phyloP scores from a whole-genome alignment of 2,113 vertebrate genomes.

The Lophochroa leadbeateri region DNA sequence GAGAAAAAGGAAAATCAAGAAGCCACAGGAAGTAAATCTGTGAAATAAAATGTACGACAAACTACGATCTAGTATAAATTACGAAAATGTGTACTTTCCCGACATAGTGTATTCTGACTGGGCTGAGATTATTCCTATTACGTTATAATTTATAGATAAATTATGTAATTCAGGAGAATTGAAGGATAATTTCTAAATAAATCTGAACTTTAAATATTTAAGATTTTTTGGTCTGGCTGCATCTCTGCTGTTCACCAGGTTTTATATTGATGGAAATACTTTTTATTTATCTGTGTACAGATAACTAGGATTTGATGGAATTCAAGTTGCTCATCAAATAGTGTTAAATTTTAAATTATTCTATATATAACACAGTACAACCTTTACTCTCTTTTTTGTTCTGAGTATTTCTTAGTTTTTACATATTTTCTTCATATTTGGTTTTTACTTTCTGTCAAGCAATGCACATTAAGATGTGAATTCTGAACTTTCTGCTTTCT shows the following conservation, averaged over 20 bases:
- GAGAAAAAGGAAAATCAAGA: not conserved
- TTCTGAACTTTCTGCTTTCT: not conserved
- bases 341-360: not conserved
- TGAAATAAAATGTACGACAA: not conserved
- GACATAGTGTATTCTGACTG: rapidly evolving
- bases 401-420: not conserved
- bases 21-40: not conserved
- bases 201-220: not conserved
- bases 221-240: not conserved
- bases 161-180: not conserved
- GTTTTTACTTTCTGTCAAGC: not conserved
- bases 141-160: not conserved
- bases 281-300: not conserved
- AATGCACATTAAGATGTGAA: not conserved
- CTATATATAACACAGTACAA: not conserved
- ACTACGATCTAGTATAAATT: not conserved
- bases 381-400: not conserved
- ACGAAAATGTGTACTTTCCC: not conserved
- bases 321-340: not conserved
- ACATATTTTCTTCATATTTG: not conserved
- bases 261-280: not conserved
- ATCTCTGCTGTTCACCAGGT: not conserved
- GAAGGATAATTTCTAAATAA: not conserved
- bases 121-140: not conserved
- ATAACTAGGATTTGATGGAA: not conserved